These are phyloP conservation scores for Falco cherrug DNA, from an alignment of 2,797 vertebrate species.

Conservation along the genomic window DNA sequence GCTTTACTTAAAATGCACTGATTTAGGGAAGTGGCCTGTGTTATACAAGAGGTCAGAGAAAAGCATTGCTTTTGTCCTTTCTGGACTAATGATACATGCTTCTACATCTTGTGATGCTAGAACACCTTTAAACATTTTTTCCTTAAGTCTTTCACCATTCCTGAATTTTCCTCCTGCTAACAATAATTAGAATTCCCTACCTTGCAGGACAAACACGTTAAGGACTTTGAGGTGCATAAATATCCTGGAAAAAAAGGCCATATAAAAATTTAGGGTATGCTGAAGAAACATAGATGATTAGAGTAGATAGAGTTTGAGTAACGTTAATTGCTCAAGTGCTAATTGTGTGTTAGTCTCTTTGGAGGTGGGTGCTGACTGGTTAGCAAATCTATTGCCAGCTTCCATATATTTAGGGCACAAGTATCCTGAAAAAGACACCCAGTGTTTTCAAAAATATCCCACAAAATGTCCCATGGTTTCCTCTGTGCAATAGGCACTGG, in stretches of 20 bases:
- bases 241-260: neutral
- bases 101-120: fast-evolving
- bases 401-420: neutral
- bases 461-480: neutral
- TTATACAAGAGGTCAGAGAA: slow-evolving; percentile 14
- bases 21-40: neutral
- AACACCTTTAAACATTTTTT: neutral
- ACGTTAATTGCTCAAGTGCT: neutral
- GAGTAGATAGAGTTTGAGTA: neutral
- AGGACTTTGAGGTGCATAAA: neutral
- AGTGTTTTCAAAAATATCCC: slow-evolving; percentile 30
- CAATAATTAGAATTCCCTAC: neutral
- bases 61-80: neutral
- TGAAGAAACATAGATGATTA: neutral
- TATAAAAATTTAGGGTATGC: neutral
- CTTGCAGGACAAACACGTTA: neutral
- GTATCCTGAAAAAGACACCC: slow-evolving; percentile 9
- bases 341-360: neutral
- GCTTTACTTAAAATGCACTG: neutral
- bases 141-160: neutral
- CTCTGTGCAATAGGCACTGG: slow-evolving; percentile 39
- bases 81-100: neutral
- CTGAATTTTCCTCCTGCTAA: neutral
- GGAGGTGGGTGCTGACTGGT: neutral
- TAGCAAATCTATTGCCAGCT: neutral